Conservation (phyloP, 2,888 invertebrate species). For the Balanococcus diminutus region DNA sequence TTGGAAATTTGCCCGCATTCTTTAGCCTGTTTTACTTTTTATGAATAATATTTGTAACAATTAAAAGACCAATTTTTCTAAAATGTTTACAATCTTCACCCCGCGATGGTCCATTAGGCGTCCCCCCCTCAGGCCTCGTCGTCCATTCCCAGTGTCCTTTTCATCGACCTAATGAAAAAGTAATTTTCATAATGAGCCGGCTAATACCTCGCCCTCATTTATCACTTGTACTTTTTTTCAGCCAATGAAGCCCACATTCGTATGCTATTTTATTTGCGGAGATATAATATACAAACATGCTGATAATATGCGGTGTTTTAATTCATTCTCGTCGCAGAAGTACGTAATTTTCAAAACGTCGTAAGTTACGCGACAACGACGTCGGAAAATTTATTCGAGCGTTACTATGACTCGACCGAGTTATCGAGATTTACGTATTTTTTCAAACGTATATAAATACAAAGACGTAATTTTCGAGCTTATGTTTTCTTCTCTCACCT, state of each 20-base stretch:
- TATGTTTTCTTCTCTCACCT: not conserved
- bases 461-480: not conserved
- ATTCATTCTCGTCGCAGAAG: not conserved
- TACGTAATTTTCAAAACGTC: not conserved
- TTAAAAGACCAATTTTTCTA: conserved; percentile 34
- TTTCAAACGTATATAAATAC: not conserved
- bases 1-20: conserved; percentile 24
- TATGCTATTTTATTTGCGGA: not conserved
- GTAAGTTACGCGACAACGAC: not conserved
- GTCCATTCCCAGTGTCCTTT: not conserved
- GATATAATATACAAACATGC: not conserved
- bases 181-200: not conserved
- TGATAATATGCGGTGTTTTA: not conserved
- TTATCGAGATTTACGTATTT: not conserved
- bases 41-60: conserved; percentile 34
- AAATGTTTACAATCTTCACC: not conserved
- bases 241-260: conserved; percentile 1
- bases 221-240: not conserved
- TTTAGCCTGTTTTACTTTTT: not conserved
- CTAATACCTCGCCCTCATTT: not conserved
- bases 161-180: not conserved
- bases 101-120: not conserved
- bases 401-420: not conserved
- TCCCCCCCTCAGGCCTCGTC: not conserved
- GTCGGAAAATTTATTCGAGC: not conserved